Percentiles rank a stretch among this genome's conserved stretches.
Conservation (phyloP, 30 jellyfish, hydroid and myxozoan species). For the Morbakka virulenta region DNA sequence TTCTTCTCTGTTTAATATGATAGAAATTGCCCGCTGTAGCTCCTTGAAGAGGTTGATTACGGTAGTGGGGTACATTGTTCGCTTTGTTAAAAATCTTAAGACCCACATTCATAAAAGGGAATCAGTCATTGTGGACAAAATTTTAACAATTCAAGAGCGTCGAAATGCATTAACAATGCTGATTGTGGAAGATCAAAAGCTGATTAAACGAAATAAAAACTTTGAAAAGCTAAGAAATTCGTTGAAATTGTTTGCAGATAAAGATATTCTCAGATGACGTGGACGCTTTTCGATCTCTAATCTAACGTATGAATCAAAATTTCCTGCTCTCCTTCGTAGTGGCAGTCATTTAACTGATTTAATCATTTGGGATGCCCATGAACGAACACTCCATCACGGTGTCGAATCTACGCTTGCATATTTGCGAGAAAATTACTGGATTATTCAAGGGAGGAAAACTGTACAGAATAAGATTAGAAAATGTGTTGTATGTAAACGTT, state of each 20-base stretch:
- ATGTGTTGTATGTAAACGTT: slow-evolving; percentile 5
- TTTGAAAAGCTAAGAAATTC: background rate
- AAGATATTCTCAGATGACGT: background rate
- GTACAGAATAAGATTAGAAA: background rate
- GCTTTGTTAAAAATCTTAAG: too few relatives aligned
- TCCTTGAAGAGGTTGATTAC: too few relatives aligned
- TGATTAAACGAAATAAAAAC: background rate
- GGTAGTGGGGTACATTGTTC: too few relatives aligned
- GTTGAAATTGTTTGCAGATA: slow-evolving; percentile 1
- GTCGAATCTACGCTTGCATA: slow-evolving; percentile 10
- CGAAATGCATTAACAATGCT: background rate
- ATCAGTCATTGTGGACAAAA: background rate
- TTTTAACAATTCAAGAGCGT: slow-evolving; percentile 17
- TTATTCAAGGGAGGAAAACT: slow-evolving; percentile 21
- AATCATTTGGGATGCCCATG: slow-evolving; percentile 25
- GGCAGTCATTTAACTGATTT: slow-evolving; percentile 12
- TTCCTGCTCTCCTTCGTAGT: background rate
- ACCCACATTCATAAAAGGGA: too few relatives aligned
- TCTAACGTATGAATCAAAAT: background rate
- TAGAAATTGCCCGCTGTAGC: too few relatives aligned
- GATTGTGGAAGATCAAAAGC: slow-evolving; percentile 14
- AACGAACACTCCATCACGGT: slow-evolving; percentile 20
- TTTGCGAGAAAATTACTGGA: slow-evolving; percentile 24
- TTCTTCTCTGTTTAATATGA: too few relatives aligned
- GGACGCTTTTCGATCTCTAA: slow-evolving; percentile 23